Percentiles rank a stretch among this genome's conserved stretches.
phyloP scores from a whole-genome alignment of 2,113 vertebrate genomes.

The Cynoglossus semilaevis region DNA sequence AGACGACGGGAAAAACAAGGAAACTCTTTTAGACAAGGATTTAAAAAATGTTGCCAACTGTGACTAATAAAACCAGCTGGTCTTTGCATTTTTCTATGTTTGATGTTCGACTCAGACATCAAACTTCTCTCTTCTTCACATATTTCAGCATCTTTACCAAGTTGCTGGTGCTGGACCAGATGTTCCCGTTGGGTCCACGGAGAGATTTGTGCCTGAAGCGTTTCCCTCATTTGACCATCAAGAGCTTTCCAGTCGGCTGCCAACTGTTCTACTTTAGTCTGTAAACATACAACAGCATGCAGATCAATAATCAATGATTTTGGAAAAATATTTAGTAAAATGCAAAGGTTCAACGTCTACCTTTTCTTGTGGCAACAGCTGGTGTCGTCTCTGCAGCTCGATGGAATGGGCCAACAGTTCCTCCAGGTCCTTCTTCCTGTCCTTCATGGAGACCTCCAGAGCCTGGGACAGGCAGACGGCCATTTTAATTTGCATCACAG shows the following conservation, averaged over 20 bases:
- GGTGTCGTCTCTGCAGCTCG: conserved; percentile 76
- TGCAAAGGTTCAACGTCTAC: conserved; percentile 30
- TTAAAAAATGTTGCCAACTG: no score
- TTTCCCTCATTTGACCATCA: conserved; percentile 70
- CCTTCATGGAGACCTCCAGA: conserved; percentile 73
- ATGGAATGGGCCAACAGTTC: conserved; percentile 73
- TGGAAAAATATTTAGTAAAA: no score
- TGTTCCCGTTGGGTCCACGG: conserved; percentile 67
- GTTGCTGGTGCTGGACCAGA: conserved; percentile 71
- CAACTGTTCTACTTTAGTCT: conserved; percentile 76
- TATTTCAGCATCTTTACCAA: conserved; percentile 61
- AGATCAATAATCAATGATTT: neutral
- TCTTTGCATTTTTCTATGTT: no score
- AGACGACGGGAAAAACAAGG: neutral
- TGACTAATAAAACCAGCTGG: no score
- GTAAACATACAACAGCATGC: conserved; percentile 1
- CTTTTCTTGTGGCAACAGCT: conserved; percentile 77
- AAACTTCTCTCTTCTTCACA: no score
- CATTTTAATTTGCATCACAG: no score
- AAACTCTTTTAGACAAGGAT: no score
- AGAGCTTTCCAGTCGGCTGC: conserved; percentile 78
- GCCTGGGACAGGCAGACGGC: conserved; percentile 41
- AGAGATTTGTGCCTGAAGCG: conserved; percentile 53
- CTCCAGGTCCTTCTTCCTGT: conserved; percentile 75
- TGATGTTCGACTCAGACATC: no score